phyloP scores from a whole-genome alignment of 1,140 invertebrate species.

The Drosophila sp. region DNA sequence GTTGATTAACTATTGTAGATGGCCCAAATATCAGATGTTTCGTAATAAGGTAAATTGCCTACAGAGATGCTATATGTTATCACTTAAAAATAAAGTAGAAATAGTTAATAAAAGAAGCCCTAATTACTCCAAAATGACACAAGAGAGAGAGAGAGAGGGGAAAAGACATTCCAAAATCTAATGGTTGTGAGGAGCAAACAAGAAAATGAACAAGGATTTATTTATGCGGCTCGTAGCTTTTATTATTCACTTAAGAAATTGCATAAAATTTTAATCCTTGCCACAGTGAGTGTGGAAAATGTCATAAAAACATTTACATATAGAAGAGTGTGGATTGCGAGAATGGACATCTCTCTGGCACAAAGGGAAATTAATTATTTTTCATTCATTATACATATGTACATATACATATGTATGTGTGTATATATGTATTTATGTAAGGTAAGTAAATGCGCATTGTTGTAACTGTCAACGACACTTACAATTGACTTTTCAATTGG shows the following conservation, averaged over 20 bases:
- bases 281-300: no score
- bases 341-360: not conserved
- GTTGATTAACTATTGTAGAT: constrained; percentile 13
- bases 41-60: constrained; percentile 14
- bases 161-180: no score
- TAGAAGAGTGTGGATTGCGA: not conserved
- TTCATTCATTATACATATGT: not conserved
- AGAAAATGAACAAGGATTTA: not conserved
- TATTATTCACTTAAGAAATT: constrained; percentile 13
- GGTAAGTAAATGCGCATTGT: not conserved
- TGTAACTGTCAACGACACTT: constrained; percentile 26
- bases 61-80: no score
- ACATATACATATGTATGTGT: not conserved
- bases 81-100: no score
- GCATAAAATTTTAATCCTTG: constrained; percentile 8
- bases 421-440: not conserved
- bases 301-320: not conserved
- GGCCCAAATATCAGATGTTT: constrained; percentile 19
- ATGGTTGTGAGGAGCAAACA: no score
- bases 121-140: no score
- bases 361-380: constrained; percentile 10
- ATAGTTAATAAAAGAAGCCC: no score
- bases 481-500: constrained; percentile 49
- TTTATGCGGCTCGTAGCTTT: not conserved
- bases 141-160: no score